These are phyloP conservation scores for Phrynocephalus versicolor DNA, from an alignment of 2,113 vertebrate species.

Conservation along the genomic window DNA sequence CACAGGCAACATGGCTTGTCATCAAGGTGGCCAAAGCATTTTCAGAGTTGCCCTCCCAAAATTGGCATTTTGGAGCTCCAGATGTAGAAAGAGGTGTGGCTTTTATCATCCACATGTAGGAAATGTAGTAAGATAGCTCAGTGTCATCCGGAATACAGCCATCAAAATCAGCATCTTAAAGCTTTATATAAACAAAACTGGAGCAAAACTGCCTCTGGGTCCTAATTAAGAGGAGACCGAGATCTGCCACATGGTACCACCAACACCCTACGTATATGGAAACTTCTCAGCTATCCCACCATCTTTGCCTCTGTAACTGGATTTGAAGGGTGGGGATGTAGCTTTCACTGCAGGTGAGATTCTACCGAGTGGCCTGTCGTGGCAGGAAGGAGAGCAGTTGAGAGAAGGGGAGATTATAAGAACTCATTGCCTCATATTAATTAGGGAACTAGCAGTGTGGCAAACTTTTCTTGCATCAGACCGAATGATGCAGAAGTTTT, in stretches of 20 bases:
- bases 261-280: conserved; percentile 35
- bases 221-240: conserved; percentile 46
- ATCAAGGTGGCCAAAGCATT: not conserved
- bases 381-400: conserved; percentile 50
- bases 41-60: too few relatives aligned
- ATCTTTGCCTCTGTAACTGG: conserved; percentile 44
- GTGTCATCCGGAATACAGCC: not conserved
- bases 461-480: conserved; percentile 48
- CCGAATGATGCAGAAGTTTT: conserved; percentile 7
- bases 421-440: conserved; percentile 49
- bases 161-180: not conserved
- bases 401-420: conserved; percentile 38
- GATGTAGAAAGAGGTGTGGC: too few relatives aligned
- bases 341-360: conserved; percentile 56
- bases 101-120: too few relatives aligned
- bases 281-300: conserved; percentile 33
- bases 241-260: conserved; percentile 34
- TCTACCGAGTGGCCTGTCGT: conserved; percentile 64
- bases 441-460: conserved; percentile 35
- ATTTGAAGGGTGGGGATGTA: conserved; percentile 49
- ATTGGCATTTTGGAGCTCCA: too few relatives aligned
- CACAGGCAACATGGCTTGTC: too few relatives aligned
- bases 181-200: conserved; percentile 48
- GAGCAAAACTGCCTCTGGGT: conserved; percentile 30
- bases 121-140: not conserved